phyloP scores from a whole-genome alignment of 2,888 invertebrate species.

The Ophion ventricosus region DNA sequence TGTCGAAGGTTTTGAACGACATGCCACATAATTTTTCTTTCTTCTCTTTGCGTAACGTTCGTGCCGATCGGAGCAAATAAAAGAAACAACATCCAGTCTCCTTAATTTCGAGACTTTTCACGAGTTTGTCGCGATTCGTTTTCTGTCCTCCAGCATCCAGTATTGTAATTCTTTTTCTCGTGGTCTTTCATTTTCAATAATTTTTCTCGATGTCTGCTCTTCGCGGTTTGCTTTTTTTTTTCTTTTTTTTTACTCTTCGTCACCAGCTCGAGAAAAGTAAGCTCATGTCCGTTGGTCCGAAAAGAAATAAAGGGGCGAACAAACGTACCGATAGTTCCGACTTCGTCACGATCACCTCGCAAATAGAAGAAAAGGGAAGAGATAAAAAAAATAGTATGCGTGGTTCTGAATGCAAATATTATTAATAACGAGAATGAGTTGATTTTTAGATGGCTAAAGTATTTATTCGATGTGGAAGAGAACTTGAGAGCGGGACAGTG shows the following conservation, averaged over 20 bases:
- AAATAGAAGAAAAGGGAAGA: slow-evolving; percentile 45
- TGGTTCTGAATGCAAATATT: slow-evolving; percentile 82
- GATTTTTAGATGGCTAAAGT: slow-evolving; percentile 83
- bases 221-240: slow-evolving; percentile 20
- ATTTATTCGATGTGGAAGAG: slow-evolving; percentile 81
- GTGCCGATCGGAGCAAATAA: slow-evolving; percentile 35
- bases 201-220: not conserved
- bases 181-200: not conserved
- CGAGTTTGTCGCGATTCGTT: slow-evolving; percentile 25
- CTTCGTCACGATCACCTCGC: slow-evolving; percentile 69
- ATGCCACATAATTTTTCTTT: slow-evolving; percentile 58
- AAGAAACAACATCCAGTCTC: slow-evolving; percentile 17
- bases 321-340: slow-evolving; percentile 38
- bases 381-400: slow-evolving; percentile 76
- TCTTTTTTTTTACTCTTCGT: slow-evolving; percentile 1
- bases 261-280: not conserved
- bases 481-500: slow-evolving; percentile 81
- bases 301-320: not conserved
- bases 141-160: slow-evolving; percentile 11
- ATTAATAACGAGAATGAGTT: slow-evolving; percentile 83
- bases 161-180: slow-evolving; percentile 21
- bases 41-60: slow-evolving; percentile 57
- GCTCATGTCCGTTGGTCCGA: too few relatives aligned
- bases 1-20: slow-evolving; percentile 79
- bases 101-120: slow-evolving; percentile 54